Base-by-base conservation (phyloP, 2,797 vertebrate species). In the Spinibarbus caldwelli region DNA sequence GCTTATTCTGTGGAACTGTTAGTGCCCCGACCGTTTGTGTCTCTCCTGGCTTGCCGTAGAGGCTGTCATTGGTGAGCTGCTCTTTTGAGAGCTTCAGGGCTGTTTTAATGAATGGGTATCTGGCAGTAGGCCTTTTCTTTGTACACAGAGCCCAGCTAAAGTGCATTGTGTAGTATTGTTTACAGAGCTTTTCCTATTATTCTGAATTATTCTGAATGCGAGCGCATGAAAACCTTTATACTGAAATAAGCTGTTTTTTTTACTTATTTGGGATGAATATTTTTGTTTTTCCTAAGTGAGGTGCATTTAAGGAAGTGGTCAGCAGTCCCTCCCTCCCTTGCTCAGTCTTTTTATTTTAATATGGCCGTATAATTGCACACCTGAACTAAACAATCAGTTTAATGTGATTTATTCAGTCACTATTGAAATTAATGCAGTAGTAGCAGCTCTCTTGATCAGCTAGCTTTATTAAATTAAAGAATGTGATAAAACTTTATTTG, bases 141-240 rank as follows among this genome's bases (percentile, higher is more conserved):
- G 93, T 94, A 91, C 88, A 90, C 87, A 89, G 92, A 92, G 89
- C 91, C 90, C 88, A 91, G 91, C 89, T 89, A 93, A 84, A 91
- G 90, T 91, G 91, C 91, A 93, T 94, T 94, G 93, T 93, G 91
- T 68, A 66, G 89, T 89, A 92, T 94, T 93, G 93, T 94, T 94
- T 93, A 93, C 92, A 54, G 88, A 93, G 91, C 90, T 90, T 90
- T 85, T 87, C 80, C 86, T 75, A 92, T 94, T 93, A 90, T 93
- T 91, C 88, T n/a, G n/a, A n/a, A n/a, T n/a, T n/a, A n/a, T n/a
- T n/a, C n/a, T 75, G 47, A 43, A 34, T 89, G 41, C 78, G 43
- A 89, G 86, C 87, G 31, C 79, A 73, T 54, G 54, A 66, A 66
- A 29, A 57, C 82, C 26, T 79, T 47, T 29, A 67, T 76, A 54